A percentile compares a stretch with the other conserved stretches of the same genome.
Conservation (phyloP, 2,888 invertebrate genomes). For the Hermaeophaga mercurialis region DNA sequence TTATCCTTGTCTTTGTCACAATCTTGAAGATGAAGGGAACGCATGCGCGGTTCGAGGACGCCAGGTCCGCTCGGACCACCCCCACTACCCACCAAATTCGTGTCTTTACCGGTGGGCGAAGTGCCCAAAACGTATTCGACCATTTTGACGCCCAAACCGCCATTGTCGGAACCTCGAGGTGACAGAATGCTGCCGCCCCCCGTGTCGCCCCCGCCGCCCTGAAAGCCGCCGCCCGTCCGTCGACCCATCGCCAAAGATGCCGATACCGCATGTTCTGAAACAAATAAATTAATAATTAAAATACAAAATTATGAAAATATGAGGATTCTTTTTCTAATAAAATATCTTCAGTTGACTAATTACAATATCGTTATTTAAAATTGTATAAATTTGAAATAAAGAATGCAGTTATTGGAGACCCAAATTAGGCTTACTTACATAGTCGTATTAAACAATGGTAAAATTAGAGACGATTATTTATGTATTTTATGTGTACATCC, state of each 20-base stretch:
- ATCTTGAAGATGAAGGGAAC: constrained; percentile 65
- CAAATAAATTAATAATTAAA: constrained; percentile 40
- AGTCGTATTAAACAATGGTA: no score
- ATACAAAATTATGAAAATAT: neutral
- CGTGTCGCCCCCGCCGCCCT: constrained; percentile 63
- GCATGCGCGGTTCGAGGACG: constrained; percentile 68
- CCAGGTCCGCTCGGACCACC: constrained; percentile 41
- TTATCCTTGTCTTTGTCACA: constrained; percentile 60
- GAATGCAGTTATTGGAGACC: no score
- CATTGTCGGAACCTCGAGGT: constrained; percentile 79
- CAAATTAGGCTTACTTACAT: no score
- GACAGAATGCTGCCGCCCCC: constrained; percentile 67
- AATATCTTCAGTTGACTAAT: no score
- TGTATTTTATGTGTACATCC: no score
- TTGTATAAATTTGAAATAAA: no score
- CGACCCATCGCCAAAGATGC: constrained; percentile 80
- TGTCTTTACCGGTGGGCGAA: constrained; percentile 80
- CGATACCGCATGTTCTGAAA: constrained; percentile 67
- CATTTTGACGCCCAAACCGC: constrained; percentile 96
- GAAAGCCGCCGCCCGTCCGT: constrained; percentile 65
- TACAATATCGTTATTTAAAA: no score
- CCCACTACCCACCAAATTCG: constrained; percentile 52
- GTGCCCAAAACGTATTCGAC: constrained; percentile 96
- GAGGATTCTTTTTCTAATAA: no score
- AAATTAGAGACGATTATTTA: no score